Conservation (phyloP, 2,888 invertebrate genomes). For the Melanostoma mellinum region DNA sequence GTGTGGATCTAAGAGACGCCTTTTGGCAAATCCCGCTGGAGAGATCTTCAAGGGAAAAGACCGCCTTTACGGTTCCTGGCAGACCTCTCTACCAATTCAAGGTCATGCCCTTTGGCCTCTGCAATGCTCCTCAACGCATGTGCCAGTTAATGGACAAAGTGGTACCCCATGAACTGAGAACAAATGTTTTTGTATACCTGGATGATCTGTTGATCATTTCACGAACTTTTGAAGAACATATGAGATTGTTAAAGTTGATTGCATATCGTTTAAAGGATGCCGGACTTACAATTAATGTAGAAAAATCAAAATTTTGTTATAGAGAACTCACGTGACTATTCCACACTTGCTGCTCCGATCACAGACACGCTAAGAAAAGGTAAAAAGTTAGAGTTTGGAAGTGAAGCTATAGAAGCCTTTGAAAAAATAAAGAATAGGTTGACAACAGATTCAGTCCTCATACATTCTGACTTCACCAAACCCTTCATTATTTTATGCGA, state of each 20-base stretch:
- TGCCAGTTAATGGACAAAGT: no score
- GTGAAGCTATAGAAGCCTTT: slow-evolving; percentile 4
- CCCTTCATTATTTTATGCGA: slow-evolving; percentile 64
- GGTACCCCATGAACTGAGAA: no score
- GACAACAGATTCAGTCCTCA: slow-evolving; percentile 47
- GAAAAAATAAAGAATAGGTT: slow-evolving; percentile 16
- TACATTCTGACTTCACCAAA: slow-evolving; percentile 51
- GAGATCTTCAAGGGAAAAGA: no score
- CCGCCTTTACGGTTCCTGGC: no score
- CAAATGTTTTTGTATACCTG: slow-evolving; percentile 9
- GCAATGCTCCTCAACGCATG: no score
- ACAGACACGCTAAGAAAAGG: slow-evolving; percentile 27
- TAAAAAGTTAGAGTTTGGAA: no score
- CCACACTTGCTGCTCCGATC: slow-evolving; percentile 52
- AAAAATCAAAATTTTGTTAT: no score
- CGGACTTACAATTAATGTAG: slow-evolving; percentile 36
- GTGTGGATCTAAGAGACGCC: no score
- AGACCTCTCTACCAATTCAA: no score
- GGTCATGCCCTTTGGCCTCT: no score
- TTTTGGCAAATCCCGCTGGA: no score
- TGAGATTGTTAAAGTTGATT: not conserved
- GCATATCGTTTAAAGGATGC: slow-evolving; percentile 19
- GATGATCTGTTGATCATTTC: slow-evolving; percentile 57
- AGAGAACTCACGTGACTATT: slow-evolving; percentile 30
- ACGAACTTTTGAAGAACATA: slow-evolving; percentile 26